Evolutionary conservation across 1,140 invertebrate genomes (phyloP), one percentile per base, ranked within the genome.

Genomic region (Colletes latitarsis): DNA sequence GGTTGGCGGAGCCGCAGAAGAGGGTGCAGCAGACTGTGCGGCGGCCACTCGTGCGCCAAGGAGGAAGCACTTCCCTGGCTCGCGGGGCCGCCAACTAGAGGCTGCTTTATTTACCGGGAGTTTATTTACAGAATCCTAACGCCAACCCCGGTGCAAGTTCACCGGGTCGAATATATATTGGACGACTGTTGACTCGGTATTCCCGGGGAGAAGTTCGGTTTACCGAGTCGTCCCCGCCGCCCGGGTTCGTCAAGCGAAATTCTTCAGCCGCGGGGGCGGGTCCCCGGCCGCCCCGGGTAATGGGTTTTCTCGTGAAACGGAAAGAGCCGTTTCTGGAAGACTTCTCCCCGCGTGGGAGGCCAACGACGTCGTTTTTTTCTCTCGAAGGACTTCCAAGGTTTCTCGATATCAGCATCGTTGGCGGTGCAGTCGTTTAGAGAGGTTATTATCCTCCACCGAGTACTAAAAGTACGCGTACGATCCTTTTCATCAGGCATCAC

Each of bases 71-170:
- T 76, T 76, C 64, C 52, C 9, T 19, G n/a, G 58, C 57, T 68
- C 64, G 64, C n/a, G 63, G 30, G 69, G 53, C 46, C 21, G 41
- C 41, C 63, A 68, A 75, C 78, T 49, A 74, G 71, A 30, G 46
- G 55, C 39, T 63, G 79, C 72, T 81, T 77, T 72, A 80, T 80
- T 80, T 74, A 80, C 77, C 39, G 6, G 30, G 62, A 74, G 72
- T 82, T 84, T 84, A 84, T 84, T 84, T 82, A 68, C 68, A 67
- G 14, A 73, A 55, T 64, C 73, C 80, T 82, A 82, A 84, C 80
- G 73, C 46, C 46, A 62, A 10, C 39, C 39, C 68, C 43, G 17
- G 49, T 71, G 77, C 67, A 52, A 82, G 81, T 79, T 82, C 78
- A 83, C 55, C 72, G 57, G 72, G 41, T 83, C 82, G 78, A 75